Base-by-base conservation (phyloP, 2,797 vertebrate species). In the Halcyon smyrnensis region DNA sequence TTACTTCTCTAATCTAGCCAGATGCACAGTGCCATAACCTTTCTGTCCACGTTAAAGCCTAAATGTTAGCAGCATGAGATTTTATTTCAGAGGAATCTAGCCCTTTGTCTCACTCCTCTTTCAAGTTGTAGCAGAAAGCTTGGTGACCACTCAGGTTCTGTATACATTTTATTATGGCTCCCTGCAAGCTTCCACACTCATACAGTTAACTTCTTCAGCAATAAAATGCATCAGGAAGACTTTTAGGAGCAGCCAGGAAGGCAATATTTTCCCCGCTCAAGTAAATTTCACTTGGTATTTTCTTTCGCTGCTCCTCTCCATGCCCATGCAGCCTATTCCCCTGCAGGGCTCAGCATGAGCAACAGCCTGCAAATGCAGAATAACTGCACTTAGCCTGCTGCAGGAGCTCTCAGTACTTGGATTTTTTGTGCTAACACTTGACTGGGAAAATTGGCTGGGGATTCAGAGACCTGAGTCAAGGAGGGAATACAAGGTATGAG, bases 201-300 rank as follows among this genome's bases (percentile, higher is more conserved):
- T 8, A 28, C 8, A n/a, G 73, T 39, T 78, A 74, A 76, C 36
- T 75, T 80, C 62, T 78, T 59, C 68, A 77, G 18, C 39, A 48
- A 43, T 57, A 77, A 87, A 93, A 91, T 14, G 65, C 17, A 71
- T 60, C 41, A 84, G 45, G 34, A 59, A 24, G 50, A 71, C 7
- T 76, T 80, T 64, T 18, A 71, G 75, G 89, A 94, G 56, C 78
- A 91, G 51, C 32, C 59, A 75, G 73, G 48, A 76, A 92, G 59
- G 86, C 37, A 91, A 16, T 92, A 78, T 95, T 94, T 94, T 71
- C 50, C 69, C 41, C 2, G 15, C 82, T 92, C 82, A 71, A 88
- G 90, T 94, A 88, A 95, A 97, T 85, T 96, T 92, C 32, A 9
- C 76, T 80, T 75, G 76, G 69, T 71, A 71, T 94, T 94, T 94